Evolutionary conservation across 2,797 vertebrate genomes (phyloP), one percentile per base, ranked within the genome.

Genomic region (Pangasius sanitwongsei): DNA sequence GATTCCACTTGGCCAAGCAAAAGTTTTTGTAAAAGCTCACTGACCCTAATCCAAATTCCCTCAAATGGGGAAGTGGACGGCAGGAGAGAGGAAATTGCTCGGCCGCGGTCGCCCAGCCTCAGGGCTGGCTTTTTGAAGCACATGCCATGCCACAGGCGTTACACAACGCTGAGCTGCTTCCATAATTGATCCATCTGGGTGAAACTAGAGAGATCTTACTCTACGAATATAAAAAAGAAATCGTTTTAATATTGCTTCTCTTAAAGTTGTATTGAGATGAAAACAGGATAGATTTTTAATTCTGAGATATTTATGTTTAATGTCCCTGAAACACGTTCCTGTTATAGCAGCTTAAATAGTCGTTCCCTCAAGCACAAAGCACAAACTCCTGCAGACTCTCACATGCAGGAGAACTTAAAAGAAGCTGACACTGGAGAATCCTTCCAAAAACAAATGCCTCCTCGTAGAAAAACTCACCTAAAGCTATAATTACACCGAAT

Each of bases 21-120:
- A 89, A 87, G 69, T 53, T 88, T 70, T 50, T 86, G 70, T 80
- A 80, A 87, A 88, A 74, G 63, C 91, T 89, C 78, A 78, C 83
- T 85, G n/a, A 78, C 86, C 87, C 89, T 86, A 90, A 90, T 91
- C 88, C 80, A 75, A 86, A 89, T 89, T 90, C 88, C 84, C 31
- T 84, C 50, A 86, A 77, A 89, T n/a, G 31, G 83, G 84, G 28
- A 75, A 83, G 86, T 87, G 69, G 28, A 87, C 75, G 37, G 74
- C 61, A 83, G 80, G 72, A 63, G 81, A 78, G 86, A 75, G 86
- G 81, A 89, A 90, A 90, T 83, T 87, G 83, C 82, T 86, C 63
- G 31, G 57, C 61, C 70, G 63, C 53, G 61, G 77, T 88, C 77
- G 28, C 44, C 48, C 13, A 81, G 84, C 31, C 50, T 55, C 69